Evolutionary conservation across 1,140 invertebrate genomes (phyloP), one percentile per base, ranked within the genome.

Genomic region (Temnothorax longispinosus): DNA sequence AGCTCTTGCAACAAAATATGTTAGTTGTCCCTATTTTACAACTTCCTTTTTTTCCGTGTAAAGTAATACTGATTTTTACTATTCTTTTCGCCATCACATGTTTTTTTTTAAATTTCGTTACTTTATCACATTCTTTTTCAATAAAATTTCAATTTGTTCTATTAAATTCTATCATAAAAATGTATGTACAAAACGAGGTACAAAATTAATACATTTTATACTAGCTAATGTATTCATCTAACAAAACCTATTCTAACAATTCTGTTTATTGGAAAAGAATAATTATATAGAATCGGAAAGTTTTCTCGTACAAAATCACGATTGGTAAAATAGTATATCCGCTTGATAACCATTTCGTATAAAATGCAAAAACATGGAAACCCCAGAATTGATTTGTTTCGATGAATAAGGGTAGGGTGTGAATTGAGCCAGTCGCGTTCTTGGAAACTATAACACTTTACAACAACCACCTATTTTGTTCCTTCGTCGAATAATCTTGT

Each of bases 381-480:
- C 4, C 3, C 3, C 13, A 15, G 35, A 67, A 67, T 67, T 67
- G 60, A 69, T 69, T 81, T 69, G 64, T 81, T 81, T 81, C 35
- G 41, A 80, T 41, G 64, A 15, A 54, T 32, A 69, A 81, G 35
- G 15, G 21, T 54, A 41, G 15, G 50, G 50, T 52, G 50, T 52
- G 56, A 78, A 81, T 41, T 52, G 62, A 69, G 47, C 50, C 50
- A 67, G 13, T 18, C 50, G 11, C n/a, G 41, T 75, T 75, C 52
- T 15, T 35, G 50, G 44, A 60, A 84, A 74, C 18, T 47, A 56
- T 84, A 60, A 84, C 38, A 54, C 54, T 64, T 50, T 41, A n/a
- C 47, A 47, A 52, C 47, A 27, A 69, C 50, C 15, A 69, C 5
- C 80, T 21, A 54, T 84, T 84, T 41, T 62, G 56, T 81, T 75